Base-by-base conservation (phyloP, 2,113 vertebrate species). In the Elachura formosa region DNA sequence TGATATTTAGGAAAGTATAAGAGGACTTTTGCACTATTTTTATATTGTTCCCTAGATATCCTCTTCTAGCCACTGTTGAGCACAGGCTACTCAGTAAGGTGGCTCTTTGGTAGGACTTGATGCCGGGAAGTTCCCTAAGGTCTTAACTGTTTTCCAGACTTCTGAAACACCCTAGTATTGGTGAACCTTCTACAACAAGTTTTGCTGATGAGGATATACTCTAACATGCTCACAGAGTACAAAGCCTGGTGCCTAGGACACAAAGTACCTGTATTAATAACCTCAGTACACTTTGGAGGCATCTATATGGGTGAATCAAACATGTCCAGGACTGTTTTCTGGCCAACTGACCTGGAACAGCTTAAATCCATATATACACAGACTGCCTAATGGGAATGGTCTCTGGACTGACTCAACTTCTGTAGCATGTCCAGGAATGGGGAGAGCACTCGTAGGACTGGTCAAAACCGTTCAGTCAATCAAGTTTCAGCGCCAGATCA, bases 401-500 rank as follows among this genome's bases (percentile, higher is more conserved):
- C 41, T 88, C 85, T 77, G 75, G 51, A 64, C 55, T 73, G 73
- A 85, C 63, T 67, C 71, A 85, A 91, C 46, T 84, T 77, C 72
- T 88, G 79, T 71, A 83, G n/a, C 38, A 34, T 54, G 63, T 90
- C 88, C 85, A 96, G 79, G 63, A 94, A 88, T 19, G 62, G 78
- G 63, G 59, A 94, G 51, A 85, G 19, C 3, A 1, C 11, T 68
- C 61, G 59, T 31, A 61, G 67, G 46, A 71, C 29, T 63, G 38
- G 59, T 58, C 85, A 85, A 92, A 86, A 76, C 67, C 34, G 43
- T 88, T 94, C 90, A 92, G 63, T 90, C 64, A 92, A 66, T 56
- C 63, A 88, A 66, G 46, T 76, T 74, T 86, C 51, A 59, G 75
- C 67, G 95, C 86, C 95, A 96, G 72, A 74, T 40, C 45, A 83